Conservation (phyloP, 2,888 invertebrate species). For the Saturnia pavonia region DNA sequence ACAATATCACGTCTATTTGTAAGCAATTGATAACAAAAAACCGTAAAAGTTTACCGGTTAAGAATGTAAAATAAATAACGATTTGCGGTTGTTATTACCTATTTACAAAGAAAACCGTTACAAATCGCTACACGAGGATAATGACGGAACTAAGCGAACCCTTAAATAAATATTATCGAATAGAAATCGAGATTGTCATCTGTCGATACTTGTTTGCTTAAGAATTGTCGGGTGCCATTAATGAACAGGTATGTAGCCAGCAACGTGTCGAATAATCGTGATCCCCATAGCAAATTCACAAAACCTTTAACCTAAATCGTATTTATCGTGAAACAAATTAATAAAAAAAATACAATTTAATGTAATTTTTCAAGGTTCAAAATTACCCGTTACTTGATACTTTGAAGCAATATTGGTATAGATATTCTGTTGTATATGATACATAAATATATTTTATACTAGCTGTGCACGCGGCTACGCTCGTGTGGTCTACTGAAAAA, state of each 20-base stretch:
- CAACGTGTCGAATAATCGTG: neutral
- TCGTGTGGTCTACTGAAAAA: too few species aligned
- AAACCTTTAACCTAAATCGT: too few species aligned
- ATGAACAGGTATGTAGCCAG: slow-evolving; percentile 11
- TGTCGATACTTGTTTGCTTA: slow-evolving; percentile 61
- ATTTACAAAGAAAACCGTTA: slow-evolving; percentile 25
- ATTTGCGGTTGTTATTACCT: slow-evolving; percentile 13
- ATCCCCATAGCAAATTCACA: neutral
- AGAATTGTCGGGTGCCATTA: slow-evolving; percentile 50
- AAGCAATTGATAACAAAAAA: neutral
- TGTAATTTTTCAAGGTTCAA: too few species aligned
- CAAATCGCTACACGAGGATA: slow-evolving; percentile 25
- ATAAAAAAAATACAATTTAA: too few species aligned
- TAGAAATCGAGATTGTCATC: slow-evolving; percentile 56
- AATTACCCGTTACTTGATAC: too few species aligned
- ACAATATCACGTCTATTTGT: neutral
- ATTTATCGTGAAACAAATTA: too few species aligned
- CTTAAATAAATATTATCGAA: slow-evolving; percentile 47
- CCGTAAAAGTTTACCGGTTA: slow-evolving; percentile 7
- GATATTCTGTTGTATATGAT: too few species aligned
- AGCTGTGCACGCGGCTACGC: too few species aligned
- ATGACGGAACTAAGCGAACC: slow-evolving; percentile 38
- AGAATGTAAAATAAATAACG: slow-evolving; percentile 8
- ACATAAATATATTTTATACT: too few species aligned
- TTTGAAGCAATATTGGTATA: too few species aligned